phyloP scores from a whole-genome alignment of 2,888 invertebrate genomes.

The Chymomyza procnemis region DNA sequence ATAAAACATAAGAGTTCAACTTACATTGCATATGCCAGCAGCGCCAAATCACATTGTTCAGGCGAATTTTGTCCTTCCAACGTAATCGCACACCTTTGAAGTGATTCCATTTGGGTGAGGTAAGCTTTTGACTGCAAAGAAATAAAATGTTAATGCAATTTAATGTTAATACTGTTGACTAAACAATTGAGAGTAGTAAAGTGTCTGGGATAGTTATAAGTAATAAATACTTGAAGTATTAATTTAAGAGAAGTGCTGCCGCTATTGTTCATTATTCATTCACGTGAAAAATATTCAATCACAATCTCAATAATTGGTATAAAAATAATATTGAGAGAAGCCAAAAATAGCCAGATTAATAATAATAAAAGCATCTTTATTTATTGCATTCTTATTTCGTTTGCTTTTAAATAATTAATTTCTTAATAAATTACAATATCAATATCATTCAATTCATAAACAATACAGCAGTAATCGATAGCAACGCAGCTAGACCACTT shows the following conservation, averaged over 20 bases:
- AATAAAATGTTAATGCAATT: slow-evolving; percentile 13
- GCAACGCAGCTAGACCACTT: not conserved
- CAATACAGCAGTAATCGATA: not conserved
- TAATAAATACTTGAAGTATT: not conserved
- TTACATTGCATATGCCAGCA: slow-evolving; percentile 99
- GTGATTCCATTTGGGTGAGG: slow-evolving; percentile 99
- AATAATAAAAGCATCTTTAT: not conserved
- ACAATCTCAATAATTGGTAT: too few species aligned
- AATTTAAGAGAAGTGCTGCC: not conserved
- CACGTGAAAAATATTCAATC: not conserved
- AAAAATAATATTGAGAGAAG: not conserved
- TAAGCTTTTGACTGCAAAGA: slow-evolving; percentile 92
- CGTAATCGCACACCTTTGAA: slow-evolving; percentile 98
- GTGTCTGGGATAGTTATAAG: not conserved
- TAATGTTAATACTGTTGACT: not conserved
- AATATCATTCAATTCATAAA: slow-evolving; percentile 19
- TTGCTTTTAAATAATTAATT: not conserved
- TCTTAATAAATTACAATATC: slow-evolving; percentile 10
- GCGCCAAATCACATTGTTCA: slow-evolving; percentile 99
- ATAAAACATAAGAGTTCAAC: slow-evolving; percentile 65
- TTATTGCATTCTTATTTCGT: not conserved
- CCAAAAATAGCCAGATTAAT: not conserved
- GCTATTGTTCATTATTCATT: not conserved
- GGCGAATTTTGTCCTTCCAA: slow-evolving; percentile 99
- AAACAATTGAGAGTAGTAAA: not conserved